phyloP scores from a whole-genome alignment of 2,888 invertebrate genomes.

The Pollenia griseotomentosa region DNA sequence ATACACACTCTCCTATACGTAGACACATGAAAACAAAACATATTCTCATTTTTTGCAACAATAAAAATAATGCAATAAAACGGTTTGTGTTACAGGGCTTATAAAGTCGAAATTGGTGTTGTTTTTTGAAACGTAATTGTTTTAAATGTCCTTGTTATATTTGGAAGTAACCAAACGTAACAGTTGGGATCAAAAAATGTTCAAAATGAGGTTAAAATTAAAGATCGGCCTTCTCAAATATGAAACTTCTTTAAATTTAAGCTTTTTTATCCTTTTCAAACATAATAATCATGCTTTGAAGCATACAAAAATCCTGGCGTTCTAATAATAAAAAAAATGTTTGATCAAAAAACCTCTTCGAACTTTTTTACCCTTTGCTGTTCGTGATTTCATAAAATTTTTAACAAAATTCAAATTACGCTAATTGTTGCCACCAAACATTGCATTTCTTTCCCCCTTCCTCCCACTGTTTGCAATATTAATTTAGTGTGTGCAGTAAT shows the following conservation, averaged over 20 bases:
- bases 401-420: slow-evolving; percentile 83
- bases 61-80: slow-evolving; percentile 15
- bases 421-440: slow-evolving; percentile 80
- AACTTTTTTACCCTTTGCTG: background rate
- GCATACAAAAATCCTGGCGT: no score
- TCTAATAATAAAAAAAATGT: no score
- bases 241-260: no score
- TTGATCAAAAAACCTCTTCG: no score
- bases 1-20: slow-evolving; percentile 12
- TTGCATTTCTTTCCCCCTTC: slow-evolving; percentile 2
- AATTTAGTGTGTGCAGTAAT: slow-evolving; percentile 31
- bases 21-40: slow-evolving; percentile 42
- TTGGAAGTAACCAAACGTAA: no score
- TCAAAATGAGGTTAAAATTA: no score
- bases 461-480: slow-evolving; percentile 28
- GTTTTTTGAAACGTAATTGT: no score
- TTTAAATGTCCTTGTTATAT: no score
- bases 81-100: background rate
- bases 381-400: slow-evolving; percentile 80
- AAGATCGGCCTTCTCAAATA: no score
- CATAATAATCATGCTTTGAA: no score
- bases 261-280: no score
- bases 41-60: background rate
- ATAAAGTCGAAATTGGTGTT: background rate
- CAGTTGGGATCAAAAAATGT: no score